Evolutionary conservation across 2,113 vertebrate species (phyloP).

Genomic region (Pseudonaja textilis): DNA sequence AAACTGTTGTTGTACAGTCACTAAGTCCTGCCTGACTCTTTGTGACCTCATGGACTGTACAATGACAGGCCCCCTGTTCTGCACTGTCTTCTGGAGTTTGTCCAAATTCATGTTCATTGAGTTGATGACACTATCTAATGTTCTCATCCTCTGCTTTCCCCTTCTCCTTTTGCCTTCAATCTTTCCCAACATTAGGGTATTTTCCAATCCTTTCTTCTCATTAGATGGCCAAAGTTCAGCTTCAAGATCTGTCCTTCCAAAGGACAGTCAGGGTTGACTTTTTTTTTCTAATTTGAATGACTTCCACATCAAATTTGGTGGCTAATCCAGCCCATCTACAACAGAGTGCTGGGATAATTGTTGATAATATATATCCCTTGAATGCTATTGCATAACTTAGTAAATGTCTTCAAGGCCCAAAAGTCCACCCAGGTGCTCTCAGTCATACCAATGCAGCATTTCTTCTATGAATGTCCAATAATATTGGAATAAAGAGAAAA

Average conservation of each 20-base stretch:
- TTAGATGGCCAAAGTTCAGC: background rate
- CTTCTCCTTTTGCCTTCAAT: background rate
- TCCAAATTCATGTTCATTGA: background rate
- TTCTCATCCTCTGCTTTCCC: background rate
- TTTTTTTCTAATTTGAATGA: background rate
- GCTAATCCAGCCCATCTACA: background rate
- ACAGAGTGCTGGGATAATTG: too few species aligned
- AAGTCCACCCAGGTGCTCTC: background rate
- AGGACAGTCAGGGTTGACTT: background rate
- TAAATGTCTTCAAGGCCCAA: background rate
- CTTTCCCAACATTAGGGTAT: background rate
- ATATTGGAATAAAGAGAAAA: background rate
- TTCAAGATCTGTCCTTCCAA: background rate
- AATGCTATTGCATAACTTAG: background rate
- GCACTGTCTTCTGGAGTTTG: background rate
- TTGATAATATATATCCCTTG: background rate
- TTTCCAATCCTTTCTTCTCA: background rate
- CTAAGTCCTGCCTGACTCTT: background rate
- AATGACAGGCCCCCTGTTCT: background rate
- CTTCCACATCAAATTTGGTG: background rate
- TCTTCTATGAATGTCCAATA: background rate
- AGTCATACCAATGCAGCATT: background rate
- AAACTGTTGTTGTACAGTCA: background rate
- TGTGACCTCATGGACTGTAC: background rate
- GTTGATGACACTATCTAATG: background rate